phyloP scores from a whole-genome alignment of 2,113 vertebrate genomes.

The Phaetusa simplex region DNA sequence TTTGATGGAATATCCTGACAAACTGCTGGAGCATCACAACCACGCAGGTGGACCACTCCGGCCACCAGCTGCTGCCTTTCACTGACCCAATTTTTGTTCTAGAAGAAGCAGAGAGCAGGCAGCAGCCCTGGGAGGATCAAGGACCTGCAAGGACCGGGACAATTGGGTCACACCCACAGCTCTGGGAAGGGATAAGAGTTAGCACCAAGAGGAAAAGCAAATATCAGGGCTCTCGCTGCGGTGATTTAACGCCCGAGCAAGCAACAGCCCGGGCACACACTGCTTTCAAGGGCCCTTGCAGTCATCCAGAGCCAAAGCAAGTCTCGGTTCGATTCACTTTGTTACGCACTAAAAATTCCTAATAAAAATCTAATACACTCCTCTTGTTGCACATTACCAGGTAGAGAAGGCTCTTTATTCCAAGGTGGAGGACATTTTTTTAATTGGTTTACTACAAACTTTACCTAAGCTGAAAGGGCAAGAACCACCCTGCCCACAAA shows the following conservation, averaged over 20 bases:
- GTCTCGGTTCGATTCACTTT: background rate
- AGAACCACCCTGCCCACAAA: background rate
- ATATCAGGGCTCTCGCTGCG: background rate
- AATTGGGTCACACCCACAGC: background rate
- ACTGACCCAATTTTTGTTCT: fast-evolving
- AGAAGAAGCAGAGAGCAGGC: background rate
- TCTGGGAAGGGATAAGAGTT: background rate
- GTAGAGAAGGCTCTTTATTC: background rate
- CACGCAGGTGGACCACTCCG: fast-evolving
- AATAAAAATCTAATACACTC: background rate
- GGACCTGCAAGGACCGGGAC: background rate
- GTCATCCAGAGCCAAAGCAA: background rate
- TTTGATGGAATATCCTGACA: fast-evolving
- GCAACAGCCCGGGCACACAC: background rate
- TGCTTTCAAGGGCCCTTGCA: background rate
- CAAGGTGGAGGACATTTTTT: background rate
- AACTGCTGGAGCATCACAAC: background rate
- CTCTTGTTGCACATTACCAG: background rate
- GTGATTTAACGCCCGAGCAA: background rate
- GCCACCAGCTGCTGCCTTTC: background rate
- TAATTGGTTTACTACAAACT: background rate
- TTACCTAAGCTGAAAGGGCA: background rate
- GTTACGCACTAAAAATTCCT: background rate
- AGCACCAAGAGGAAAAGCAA: background rate
- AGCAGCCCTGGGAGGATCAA: background rate